phyloP scores from a whole-genome alignment of 37 sponge, comb jelly and placozoan species.

The Lycopodina hypogea region DNA sequence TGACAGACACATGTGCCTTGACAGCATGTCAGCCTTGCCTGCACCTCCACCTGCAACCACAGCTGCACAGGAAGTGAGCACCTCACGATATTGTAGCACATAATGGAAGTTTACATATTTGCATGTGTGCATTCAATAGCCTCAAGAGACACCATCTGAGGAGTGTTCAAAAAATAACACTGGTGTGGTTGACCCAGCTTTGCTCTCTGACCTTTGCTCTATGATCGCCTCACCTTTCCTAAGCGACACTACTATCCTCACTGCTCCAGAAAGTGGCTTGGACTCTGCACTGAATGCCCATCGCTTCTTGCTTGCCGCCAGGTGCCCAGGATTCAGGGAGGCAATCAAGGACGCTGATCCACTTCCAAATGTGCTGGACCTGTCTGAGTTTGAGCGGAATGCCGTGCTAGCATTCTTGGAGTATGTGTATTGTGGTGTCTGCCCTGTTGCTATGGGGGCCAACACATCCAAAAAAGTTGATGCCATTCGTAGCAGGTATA shows the following conservation, averaged over 20 bases:
- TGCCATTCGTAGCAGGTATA: no score
- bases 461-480: background rate
- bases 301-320: constrained; percentile 34
- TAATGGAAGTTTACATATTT: no score
- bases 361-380: constrained; percentile 1
- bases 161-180: no score
- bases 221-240: constrained; percentile 37
- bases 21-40: background rate
- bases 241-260: constrained; percentile 39
- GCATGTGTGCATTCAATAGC: no score
- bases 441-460: background rate
- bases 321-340: constrained; percentile 49
- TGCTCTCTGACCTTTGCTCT: constrained; percentile 24
- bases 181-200: background rate
- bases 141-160: no score
- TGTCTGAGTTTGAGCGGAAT: constrained; percentile 12
- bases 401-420: constrained; percentile 31
- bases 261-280: background rate
- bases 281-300: constrained; percentile 49
- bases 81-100: no score
- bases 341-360: constrained; percentile 8
- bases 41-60: background rate
- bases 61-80: no score
- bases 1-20: background rate
- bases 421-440: constrained; percentile 51